Evolutionary conservation across 2,113 vertebrate genomes (phyloP), one percentile per base, ranked within the genome.

Genomic region (Mobula hypostoma): DNA sequence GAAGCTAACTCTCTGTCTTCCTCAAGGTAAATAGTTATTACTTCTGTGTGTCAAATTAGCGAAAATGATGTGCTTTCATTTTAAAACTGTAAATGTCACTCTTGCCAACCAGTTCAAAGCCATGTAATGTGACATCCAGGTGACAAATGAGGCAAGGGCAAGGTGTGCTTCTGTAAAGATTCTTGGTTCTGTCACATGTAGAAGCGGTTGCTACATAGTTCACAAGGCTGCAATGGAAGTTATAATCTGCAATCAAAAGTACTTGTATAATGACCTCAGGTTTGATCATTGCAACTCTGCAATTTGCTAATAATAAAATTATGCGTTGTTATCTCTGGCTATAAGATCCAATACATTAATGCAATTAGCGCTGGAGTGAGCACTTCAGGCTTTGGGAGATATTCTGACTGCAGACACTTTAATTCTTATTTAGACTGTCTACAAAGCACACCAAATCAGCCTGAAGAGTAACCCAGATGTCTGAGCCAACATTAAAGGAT

Each of bases 21-120:
- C 97, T 98, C 98, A 98, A 98, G 98, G 98, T 98, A 98, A 98
- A 98, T 98, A 98, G 98, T 98, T 98, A 98, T 99, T 98, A 98
- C 98, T 98, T 98, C 97, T 97, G 97, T 97, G 97, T 98, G 97
- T 97, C 97, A 97, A 97, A 96, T 97, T 96, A 97, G 95, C 95
- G 97, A 97, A 97, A 98, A 97, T 97, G 97, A 98, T 98, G 97
- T 97, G 97, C 97, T 97, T 97, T 97, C 97, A 97, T 98, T 97
- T 97, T 97, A 97, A 96, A 97, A 97, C 98, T 98, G 97, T 98
- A 98, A 99, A 98, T 99, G 98, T 98, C 98, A 98, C 98, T 97
- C 97, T 98, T 97, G 97, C 97, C 91, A 93, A 74, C 91, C 68
- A 74, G 70, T 93, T 93, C 91, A 93, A 93, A 93, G 91, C 70